These are phyloP conservation scores for Pterostichus madidus DNA, from an alignment of 2,888 invertebrate genomes.

Conservation along the genomic window DNA sequence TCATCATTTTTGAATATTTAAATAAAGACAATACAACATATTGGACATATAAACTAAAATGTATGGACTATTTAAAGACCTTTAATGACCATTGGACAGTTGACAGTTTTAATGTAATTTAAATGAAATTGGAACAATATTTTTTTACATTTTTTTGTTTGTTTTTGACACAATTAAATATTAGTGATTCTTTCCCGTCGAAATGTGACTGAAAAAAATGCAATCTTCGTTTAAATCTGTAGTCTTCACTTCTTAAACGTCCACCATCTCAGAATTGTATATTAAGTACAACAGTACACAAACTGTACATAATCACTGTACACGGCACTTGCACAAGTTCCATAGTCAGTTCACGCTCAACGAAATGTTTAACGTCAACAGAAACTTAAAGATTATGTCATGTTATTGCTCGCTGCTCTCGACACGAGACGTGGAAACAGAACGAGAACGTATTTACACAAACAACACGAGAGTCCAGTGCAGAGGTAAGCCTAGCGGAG, in stretches of 20 bases:
- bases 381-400: conserved; percentile 8
- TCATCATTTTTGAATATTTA: no score
- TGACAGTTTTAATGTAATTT: no score
- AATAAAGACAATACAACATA: no score
- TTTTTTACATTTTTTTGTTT: no score
- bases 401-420: conserved; percentile 57
- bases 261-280: conserved; percentile 21
- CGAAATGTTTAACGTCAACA: neutral
- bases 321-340: conserved; percentile 30
- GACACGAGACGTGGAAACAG: conserved; percentile 32
- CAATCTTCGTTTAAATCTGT: neutral
- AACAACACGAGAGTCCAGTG: conserved; percentile 77
- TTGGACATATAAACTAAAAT: no score
- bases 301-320: conserved; percentile 56
- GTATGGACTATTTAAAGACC: no score
- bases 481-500: conserved; percentile 80
- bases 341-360: conserved; percentile 2
- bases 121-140: no score
- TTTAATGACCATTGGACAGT: no score
- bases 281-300: conserved; percentile 55
- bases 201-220: conserved; percentile 1
- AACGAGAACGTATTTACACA: conserved; percentile 73
- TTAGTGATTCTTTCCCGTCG: neutral
- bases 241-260: neutral
- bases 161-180: neutral